Base-by-base conservation (phyloP, 2,113 vertebrate genomes). In the Odocoileus virginianus region DNA sequence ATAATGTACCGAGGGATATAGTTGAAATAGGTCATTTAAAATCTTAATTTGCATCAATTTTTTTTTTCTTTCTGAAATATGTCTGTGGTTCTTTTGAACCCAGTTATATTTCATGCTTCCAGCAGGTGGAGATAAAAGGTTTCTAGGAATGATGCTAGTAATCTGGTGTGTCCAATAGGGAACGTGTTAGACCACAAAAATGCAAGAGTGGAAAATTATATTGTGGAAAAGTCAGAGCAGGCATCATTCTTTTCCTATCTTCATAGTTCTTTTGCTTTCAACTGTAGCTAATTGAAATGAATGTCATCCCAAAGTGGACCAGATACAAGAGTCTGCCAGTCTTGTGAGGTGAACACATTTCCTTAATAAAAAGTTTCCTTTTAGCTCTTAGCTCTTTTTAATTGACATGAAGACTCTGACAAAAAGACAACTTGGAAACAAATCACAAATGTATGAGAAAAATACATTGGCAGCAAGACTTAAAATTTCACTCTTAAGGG, bases 111-210 rank as follows among this genome's bases (percentile, higher is more conserved):
- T 83, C 47, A 45, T 97, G 36, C 95, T 97, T 97, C 95, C 95
- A 98, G 55, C 52, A 92, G 67, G 81, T 96, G 95, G 98, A 95
- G 94, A 95, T 98, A 97, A 96, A 98, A 97, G 55, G 82, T 97
- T 89, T 97, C 93, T 87, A 40, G 45, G 55, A 50, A 84, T 71
- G 95, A 58, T 89, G 33, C 52, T 93, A 23, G 23, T 93, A 0
- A 1, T 6, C 87, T 78, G 87, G 71, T 97, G 7, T 79, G 17
- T 94, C 40, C 60, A 76, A 3, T 79, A 52, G 89, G 86, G 79
- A 85, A 84, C 79, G 82, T n/a, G 8, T 81, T 86, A 93, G 76
- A 74, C 43, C 87, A 78, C 54, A 90, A 61, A 90, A 67, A 50
- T 89, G 15, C 0, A 2, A 92, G 55, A 87, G 57, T 94, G 2